Conservation (phyloP, 2,113 vertebrate genomes). For the Hydropotes inermis region DNA sequence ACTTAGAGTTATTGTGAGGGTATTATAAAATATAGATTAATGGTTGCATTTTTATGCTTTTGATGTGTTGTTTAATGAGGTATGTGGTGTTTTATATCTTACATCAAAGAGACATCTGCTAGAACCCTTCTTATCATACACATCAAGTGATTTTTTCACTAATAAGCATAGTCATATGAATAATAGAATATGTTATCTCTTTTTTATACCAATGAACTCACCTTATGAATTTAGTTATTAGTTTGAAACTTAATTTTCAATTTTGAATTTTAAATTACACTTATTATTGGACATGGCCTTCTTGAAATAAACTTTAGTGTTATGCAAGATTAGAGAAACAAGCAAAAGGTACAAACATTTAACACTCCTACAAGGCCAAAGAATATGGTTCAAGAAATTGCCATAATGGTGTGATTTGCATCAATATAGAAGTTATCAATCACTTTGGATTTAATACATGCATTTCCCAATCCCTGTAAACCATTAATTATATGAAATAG, state of each 20-base stretch:
- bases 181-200: constrained; percentile 64
- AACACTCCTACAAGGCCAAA: neutral
- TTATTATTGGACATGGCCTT: neutral
- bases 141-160: constrained; percentile 78
- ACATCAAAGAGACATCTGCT: constrained; percentile 81
- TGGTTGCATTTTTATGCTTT: constrained; percentile 80
- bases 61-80: constrained; percentile 85
- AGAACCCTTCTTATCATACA: constrained; percentile 73
- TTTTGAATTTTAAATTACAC: constrained; percentile 12
- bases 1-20: constrained; percentile 66
- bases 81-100: constrained; percentile 76
- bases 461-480: neutral
- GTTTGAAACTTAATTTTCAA: constrained; percentile 39
- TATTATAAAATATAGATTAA: constrained; percentile 84
- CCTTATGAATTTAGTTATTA: constrained; percentile 20
- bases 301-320: neutral
- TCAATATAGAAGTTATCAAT: neutral
- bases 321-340: neutral
- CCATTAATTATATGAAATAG: neutral
- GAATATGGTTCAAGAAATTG: neutral
- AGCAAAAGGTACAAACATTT: neutral
- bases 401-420: neutral
- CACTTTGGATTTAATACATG: neutral
- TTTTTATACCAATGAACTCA: constrained; percentile 53
- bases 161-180: constrained; percentile 76